These are phyloP conservation scores for Heteractis magnifica DNA, from an alignment of 92 coral and sea anemone species.

Conservation along the genomic window DNA sequence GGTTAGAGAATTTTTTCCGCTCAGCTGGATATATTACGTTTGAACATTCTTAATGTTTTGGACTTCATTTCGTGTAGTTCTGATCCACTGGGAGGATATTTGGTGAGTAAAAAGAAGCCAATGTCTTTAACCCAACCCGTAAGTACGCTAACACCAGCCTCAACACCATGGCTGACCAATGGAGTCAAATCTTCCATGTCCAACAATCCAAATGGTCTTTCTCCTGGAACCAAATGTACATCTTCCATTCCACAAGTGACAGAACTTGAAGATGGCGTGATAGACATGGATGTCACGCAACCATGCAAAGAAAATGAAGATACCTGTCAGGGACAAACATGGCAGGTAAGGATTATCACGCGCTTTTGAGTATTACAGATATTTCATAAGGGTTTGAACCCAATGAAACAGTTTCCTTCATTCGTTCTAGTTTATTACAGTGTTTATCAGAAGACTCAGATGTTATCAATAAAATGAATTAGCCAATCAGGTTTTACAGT, in stretches of 20 bases:
- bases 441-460: no score
- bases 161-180: conserved; percentile 65
- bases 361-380: background rate
- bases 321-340: conserved; percentile 48
- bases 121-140: conserved; percentile 20
- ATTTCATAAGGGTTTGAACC: background rate
- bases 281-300: conserved; percentile 62
- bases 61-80: background rate
- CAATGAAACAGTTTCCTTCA: background rate
- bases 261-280: conserved; percentile 62
- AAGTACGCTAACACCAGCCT: conserved; percentile 73
- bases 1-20: no score
- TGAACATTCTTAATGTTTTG: background rate
- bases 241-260: conserved; percentile 64
- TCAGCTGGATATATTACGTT: no score
- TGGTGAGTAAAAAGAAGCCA: conserved; percentile 50
- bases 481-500: no score
- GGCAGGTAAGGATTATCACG: conserved; percentile 59
- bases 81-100: conserved; percentile 47
- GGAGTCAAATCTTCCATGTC: conserved; percentile 33
- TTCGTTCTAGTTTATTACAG: no score
- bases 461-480: no score
- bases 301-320: conserved; percentile 42
- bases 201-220: conserved; percentile 38
- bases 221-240: conserved; percentile 49